Evolutionary conservation across 2,797 vertebrate species (phyloP), one percentile per base, ranked within the genome.

Genomic region (Mareca penelope): DNA sequence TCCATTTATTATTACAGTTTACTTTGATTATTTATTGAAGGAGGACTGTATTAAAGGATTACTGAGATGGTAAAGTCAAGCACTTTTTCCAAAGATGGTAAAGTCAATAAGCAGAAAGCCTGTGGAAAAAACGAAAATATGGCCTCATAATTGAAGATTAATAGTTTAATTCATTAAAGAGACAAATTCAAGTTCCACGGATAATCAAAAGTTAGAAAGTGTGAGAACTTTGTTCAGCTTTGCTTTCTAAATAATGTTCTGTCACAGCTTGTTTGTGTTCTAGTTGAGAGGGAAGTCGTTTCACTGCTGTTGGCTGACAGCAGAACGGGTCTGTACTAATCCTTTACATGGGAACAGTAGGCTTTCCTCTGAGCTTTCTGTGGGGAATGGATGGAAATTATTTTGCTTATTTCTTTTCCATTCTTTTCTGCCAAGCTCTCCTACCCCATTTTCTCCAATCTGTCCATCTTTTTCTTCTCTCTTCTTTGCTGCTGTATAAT

Each of bases 21-120:
- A 88, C 79, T 89, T 93, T 85, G 39, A 94, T 87, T 88, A 92
- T 12, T 68, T 55, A 39, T 37, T 87, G 65, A 86, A 90, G 55
- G 16, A 84, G 12, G 3, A 57, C 31, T 76, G 15, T 14, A 42
- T 91, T 92, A 83, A 91, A 88, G 59, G 37, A 83, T 63, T 69
- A 69, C 59, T 70, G 70, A 85, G 31, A 89, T 29, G 19, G 39
- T 16, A 56, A 95, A 89, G n/a, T 69, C 61, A 93, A 92, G 59
- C 26, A 76, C 33, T 82, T 78, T 50, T 50, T 24, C 48, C 48
- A 50, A 50, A 85, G 31, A 89, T 31, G 22, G 39, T 21, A 56
- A 95, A 89, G n/a, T 69, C 65, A 93, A 35, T 21, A 70, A 65
- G 33, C 28, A 80, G 61, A 83, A 90, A 72, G 55, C 24, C 9